Evolutionary conservation across 2,888 invertebrate species (phyloP).

Genomic region (Diploptera punctata): DNA sequence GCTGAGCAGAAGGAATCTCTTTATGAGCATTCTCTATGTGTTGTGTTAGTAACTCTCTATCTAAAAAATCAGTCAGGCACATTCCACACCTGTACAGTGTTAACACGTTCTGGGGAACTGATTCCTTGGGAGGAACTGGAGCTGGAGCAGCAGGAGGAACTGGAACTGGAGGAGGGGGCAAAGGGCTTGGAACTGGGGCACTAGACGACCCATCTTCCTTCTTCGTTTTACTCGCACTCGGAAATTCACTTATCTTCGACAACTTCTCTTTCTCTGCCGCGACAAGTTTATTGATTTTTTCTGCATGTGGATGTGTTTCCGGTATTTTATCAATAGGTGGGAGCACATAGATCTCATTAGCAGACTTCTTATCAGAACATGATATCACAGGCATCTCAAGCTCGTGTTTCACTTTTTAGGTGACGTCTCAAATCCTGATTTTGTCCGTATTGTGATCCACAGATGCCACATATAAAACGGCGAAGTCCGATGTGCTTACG

Average conservation of each 20-base stretch:
- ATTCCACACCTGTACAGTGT: slow-evolving; percentile 25
- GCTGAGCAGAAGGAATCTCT: too few species aligned
- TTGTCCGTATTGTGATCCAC: slow-evolving; percentile 41
- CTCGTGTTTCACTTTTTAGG: slow-evolving; percentile 40
- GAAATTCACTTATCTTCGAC: slow-evolving; percentile 30
- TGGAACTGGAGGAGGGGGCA: too few species aligned
- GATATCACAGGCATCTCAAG: slow-evolving; percentile 37
- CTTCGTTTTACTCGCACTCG: slow-evolving; percentile 22
- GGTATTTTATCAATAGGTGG: slow-evolving; percentile 34
- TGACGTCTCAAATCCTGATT: slow-evolving; percentile 42
- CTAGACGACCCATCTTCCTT: too few species aligned
- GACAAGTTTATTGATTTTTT: slow-evolving; percentile 37
- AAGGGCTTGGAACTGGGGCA: too few species aligned
- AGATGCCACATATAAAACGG: slow-evolving; percentile 43
- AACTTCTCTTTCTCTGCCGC: slow-evolving; percentile 38
- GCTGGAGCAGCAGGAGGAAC: not conserved
- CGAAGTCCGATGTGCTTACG: slow-evolving; percentile 38
- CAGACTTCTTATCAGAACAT: slow-evolving; percentile 36
- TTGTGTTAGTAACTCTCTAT: not conserved
- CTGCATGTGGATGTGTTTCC: slow-evolving; percentile 21
- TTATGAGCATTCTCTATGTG: slow-evolving; percentile 24
- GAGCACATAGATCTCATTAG: slow-evolving; percentile 41
- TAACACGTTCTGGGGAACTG: not conserved
- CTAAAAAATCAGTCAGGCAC: slow-evolving; percentile 23
- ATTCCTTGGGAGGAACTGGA: not conserved